Base-by-base conservation (phyloP, 2,888 invertebrate species). In the Theristus sp. region DNA sequence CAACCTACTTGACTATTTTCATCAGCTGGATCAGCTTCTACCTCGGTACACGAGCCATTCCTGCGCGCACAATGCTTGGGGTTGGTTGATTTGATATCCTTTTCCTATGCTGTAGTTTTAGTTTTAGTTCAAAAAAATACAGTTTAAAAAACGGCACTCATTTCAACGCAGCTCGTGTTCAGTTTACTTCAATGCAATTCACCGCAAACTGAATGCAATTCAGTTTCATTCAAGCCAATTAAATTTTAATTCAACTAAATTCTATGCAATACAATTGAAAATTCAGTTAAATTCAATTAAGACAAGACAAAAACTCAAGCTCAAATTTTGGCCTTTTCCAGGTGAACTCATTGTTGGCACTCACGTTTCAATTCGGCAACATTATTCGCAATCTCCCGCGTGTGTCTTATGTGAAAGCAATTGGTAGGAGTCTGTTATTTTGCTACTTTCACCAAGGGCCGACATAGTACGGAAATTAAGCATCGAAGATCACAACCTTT, bases 11-110 rank as follows among this genome's bases (percentile, higher is more conserved):
- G 31, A 57, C 38, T 31, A 57, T 57, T 24, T 57, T 57, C 38
- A 38, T 57, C n/a, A 27, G 31, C 1, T 71, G 71, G 71, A 72
- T 71, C 27, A 70, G 70, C 0, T 71, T 71, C 52, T 72, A 69
- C n/a, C 65, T 71, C 13, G 71, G 71, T 28, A 67, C 70, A 1
- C 69, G 69, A 60, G 71, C 71, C 46, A 71, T 71, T 58, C 71
- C 71, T 1, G 70, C 71, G 0, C 53, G 71, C 22, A 71, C 71
- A 29, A 71, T 71, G 71, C 64, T 71, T n/a, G 71, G 71, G 30
- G 71, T 55, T 6, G 22, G 46, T 46, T 46, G 46, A 46, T 46
- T 46, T 46, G 46, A 46, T 46, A 46, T n/a, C n/a, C n/a, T n/a
- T n/a, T n/a, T n/a, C n/a, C n/a, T n/a, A n/a, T n/a, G n/a, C n/a